Evolutionary conservation across 2,888 invertebrate genomes (phyloP), one percentile per base, ranked within the genome.

Genomic region (Creontiades dilutus): DNA sequence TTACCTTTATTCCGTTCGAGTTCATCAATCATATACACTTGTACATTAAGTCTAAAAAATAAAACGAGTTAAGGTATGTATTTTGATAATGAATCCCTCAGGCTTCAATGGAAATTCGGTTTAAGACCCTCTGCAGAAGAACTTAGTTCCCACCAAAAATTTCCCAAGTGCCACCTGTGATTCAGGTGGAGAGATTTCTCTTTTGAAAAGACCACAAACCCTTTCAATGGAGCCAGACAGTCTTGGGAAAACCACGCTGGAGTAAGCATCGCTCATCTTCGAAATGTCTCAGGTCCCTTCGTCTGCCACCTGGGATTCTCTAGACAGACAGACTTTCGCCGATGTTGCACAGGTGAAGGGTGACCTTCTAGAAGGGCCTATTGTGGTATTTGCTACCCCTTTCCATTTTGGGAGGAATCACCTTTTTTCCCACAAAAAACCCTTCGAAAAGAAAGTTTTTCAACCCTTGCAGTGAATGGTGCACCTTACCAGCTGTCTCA

Each of bases 401-500:
- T 52, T 52, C 52, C 11, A 14, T 52, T 52, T 16, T 2, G 52
- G 52, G 11, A 14, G 13, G 52, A 52, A 14, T 52, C 11, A 11
- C 52, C 19, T 61, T 61, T 61, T 61, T 19, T n/a, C 61, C 1
- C 19, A 16, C 16, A 61, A 61, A 61, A 61, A 61, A n/a, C 19
- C 0, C 61, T 7, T 4, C n/a, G 61, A n/a, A n/a, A n/a, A n/a
- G n/a, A n/a, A n/a, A n/a, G n/a, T 61, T n/a, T 61, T 19, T 19
- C 61, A 61, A 16, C 61, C 52, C 52, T 27, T 28, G 2, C 19
- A 0, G 9, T 76, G 12, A 76, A 76, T 76, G 76, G 46, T 75
- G 28, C 76, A 76, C 76, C 76, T 76, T 76, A 13, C 76, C 76
- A 76, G 28, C 76, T 76, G 76, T 28, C 76, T 19, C 61, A 3